phyloP scores from a whole-genome alignment of 2,888 invertebrate species.

The Cremastinae sp. region DNA sequence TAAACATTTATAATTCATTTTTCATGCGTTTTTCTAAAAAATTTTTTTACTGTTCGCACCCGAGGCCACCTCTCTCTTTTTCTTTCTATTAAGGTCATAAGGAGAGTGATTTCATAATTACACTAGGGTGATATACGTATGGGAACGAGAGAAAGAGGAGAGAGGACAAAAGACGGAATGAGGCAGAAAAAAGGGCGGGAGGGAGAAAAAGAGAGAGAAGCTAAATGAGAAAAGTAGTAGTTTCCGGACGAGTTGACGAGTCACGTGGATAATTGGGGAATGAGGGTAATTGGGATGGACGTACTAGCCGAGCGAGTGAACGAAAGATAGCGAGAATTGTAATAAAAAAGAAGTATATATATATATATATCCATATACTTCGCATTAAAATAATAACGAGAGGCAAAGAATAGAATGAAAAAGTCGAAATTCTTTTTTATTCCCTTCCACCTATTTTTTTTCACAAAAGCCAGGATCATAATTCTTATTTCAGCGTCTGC shows the following conservation, averaged over 20 bases:
- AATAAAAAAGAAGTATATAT: slow-evolving; percentile 34
- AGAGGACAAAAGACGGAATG: slow-evolving; percentile 51
- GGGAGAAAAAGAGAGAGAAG: slow-evolving; percentile 12
- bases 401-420: neutral
- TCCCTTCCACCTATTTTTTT: neutral
- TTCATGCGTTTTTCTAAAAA: slow-evolving; percentile 8
- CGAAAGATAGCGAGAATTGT: slow-evolving; percentile 44
- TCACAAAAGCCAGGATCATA: no score
- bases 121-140: slow-evolving; percentile 29
- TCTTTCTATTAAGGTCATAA: slow-evolving; percentile 61
- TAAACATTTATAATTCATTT: slow-evolving; percentile 25
- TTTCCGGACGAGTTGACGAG: slow-evolving; percentile 60
- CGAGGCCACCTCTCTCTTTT: slow-evolving; percentile 42
- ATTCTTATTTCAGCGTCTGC: no score
- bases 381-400: neutral
- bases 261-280: slow-evolving; percentile 61
- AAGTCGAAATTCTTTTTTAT: neutral
- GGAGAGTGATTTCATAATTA: slow-evolving; percentile 62
- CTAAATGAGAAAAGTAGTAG: slow-evolving; percentile 61
- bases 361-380: slow-evolving; percentile 12
- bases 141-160: slow-evolving; percentile 32
- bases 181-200: slow-evolving; percentile 1
- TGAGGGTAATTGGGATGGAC: slow-evolving; percentile 63
- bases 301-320: slow-evolving; percentile 44
- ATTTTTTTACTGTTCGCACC: slow-evolving; percentile 15